Evolutionary conservation across 2,888 invertebrate species (phyloP).

Genomic region (Chrysina gloriosa): DNA sequence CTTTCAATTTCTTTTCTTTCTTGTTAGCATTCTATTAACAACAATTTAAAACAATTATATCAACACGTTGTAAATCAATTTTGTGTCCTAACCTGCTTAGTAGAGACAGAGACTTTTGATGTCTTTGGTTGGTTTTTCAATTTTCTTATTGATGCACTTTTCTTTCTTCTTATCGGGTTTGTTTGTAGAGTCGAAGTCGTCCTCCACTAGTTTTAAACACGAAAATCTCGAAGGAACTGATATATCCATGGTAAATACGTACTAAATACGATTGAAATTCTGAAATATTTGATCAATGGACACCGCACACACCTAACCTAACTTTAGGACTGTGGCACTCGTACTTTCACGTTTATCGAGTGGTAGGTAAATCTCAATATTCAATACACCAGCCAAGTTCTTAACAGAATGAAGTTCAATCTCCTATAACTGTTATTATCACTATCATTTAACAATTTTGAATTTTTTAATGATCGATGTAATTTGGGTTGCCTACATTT

Average conservation of each 20-base stretch:
- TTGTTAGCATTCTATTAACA: conserved; percentile 45
- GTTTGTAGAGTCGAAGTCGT: conserved; percentile 66
- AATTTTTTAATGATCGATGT: too few relatives aligned
- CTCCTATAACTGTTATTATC: too few relatives aligned
- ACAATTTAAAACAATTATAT: background rate
- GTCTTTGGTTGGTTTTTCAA: conserved; percentile 33
- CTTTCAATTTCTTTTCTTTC: conserved; percentile 66
- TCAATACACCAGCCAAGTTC: too few relatives aligned
- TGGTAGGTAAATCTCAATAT: too few relatives aligned
- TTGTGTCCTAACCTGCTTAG: conserved; percentile 18
- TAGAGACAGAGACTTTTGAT: background rate
- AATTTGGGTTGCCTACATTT: too few relatives aligned
- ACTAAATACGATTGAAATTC: background rate
- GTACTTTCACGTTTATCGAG: too few relatives aligned
- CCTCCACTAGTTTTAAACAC: conserved; percentile 79
- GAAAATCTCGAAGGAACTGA: conserved; percentile 80
- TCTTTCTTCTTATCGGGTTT: conserved; percentile 44
- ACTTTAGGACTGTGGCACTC: too few relatives aligned
- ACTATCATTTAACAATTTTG: too few relatives aligned
- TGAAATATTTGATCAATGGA: background rate
- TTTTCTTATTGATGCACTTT: conserved; percentile 31
- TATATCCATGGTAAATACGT: conserved; percentile 69
- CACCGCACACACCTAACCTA: too few relatives aligned
- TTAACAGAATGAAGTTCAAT: too few relatives aligned
- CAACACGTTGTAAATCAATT: background rate